Base-by-base conservation (phyloP, 1,140 invertebrate genomes). In the Nymphalis io region DNA sequence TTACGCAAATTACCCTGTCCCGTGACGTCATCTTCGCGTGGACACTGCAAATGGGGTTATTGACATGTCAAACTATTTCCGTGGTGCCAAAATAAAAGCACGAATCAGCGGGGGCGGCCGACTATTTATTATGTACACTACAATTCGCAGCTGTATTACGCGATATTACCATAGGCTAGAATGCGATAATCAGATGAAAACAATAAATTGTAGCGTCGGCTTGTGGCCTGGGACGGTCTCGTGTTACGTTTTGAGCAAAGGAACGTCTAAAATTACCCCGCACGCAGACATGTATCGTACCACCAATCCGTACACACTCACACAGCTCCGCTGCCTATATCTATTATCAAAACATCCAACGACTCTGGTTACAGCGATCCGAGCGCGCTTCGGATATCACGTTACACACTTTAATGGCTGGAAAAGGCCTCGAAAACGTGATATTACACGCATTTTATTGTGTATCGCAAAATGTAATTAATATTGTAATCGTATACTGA, bases 331-430 rank as follows among this genome's bases (percentile, higher is more conserved):
- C 75, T 78, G 83, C 86, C 84, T 90, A 89, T 91, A 89, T 90
- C 89, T 91, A 91, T 90, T 91, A 91, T 91, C 89, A 91, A 91
- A 91, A 91, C 88, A 91, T 90, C 86, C 88, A 91, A 76, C 84
- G 80, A 79, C 82, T 91, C 87, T 74, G 84, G 86, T 91, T 91
- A 90, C 89, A 88, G 88, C 84, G 88, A 91, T 87, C 88, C 87
- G 89, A 90, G 88, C 88, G 88, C 87, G 89, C 86, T 91, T 88
- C 89, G 79, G 82, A 85, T 88, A 89, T 91, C 89, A 81, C 84
- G 76, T 91, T 91, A 88, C 89, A 88, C 86, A 88, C 89, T 91
- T 91, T 91, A 91, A 91, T 91, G 88, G 88, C 88, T 91, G 89
- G 88, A 91, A 91, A 91, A 91, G 88, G 88, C 89, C 89, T 89